These are phyloP conservation scores for Steinernema scapterisci DNA, from an alignment of 2,888 invertebrate genomes.

Conservation along the genomic window DNA sequence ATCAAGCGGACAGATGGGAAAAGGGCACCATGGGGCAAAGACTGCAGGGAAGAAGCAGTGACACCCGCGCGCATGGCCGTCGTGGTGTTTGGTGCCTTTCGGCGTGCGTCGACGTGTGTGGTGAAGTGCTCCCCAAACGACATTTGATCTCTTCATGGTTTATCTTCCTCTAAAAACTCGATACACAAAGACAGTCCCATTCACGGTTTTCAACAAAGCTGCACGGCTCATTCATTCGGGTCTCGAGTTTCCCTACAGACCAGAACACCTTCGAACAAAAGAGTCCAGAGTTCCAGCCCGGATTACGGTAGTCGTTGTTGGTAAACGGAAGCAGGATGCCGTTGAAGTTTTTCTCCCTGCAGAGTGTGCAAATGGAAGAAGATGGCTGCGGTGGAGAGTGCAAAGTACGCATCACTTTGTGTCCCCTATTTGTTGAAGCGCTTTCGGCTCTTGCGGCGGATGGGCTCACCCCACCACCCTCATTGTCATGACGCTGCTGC, in stretches of 20 bases:
- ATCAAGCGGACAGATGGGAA: constrained; percentile 1
- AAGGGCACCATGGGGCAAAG: constrained; percentile 13
- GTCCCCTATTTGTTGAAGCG: constrained; percentile 22
- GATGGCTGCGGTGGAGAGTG: neutral
- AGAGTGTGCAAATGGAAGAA: constrained; percentile 1
- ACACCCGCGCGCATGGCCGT: constrained; percentile 14
- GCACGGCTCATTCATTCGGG: too few relatives aligned
- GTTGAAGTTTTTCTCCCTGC: neutral
- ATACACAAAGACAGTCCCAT: constrained; percentile 1
- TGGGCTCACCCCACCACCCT: constrained; percentile 22
- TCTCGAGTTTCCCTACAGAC: too few relatives aligned
- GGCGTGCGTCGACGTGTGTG: constrained; percentile 3
- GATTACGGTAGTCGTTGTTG: neutral
- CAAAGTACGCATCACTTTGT: constrained; percentile 12
- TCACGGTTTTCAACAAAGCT: too few relatives aligned
- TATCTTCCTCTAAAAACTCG: constrained; percentile 29
- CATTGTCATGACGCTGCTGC: constrained; percentile 27
- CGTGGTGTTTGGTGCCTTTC: constrained; percentile 26
- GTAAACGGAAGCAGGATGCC: neutral
- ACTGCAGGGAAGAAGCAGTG: constrained; percentile 26
- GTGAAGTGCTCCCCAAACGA: constrained; percentile 18
- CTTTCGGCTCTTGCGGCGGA: neutral
- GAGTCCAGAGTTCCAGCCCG: neutral
- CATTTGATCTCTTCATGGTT: constrained; percentile 31
- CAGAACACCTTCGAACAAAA: too few relatives aligned